phyloP scores from a whole-genome alignment of 2,888 invertebrate genomes.

The Melieria crassipennis region DNA sequence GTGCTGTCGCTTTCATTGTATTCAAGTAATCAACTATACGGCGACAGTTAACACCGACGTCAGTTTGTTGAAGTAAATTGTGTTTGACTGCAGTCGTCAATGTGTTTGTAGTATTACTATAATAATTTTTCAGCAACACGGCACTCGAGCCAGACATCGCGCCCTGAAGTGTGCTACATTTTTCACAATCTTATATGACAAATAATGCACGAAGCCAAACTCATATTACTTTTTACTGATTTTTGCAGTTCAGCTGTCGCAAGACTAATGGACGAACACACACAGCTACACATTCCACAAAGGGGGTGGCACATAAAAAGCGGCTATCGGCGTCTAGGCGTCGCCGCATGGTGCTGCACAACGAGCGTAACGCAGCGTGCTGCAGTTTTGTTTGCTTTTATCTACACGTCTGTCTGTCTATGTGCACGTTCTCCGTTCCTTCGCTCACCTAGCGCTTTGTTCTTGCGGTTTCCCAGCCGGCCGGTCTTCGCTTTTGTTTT shows the following conservation, averaged over 20 bases:
- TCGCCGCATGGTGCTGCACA: no score
- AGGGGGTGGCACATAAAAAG: background rate
- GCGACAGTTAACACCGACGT: no score
- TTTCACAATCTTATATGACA: background rate
- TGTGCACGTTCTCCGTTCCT: background rate
- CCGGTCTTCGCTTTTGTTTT: slow-evolving; percentile 13
- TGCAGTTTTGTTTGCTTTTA: no score
- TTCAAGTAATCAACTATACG: no score
- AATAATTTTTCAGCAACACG: no score
- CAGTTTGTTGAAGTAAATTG: no score
- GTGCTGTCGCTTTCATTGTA: no score
- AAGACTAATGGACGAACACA: background rate
- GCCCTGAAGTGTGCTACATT: slow-evolving; percentile 1
- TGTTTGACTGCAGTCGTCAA: no score
- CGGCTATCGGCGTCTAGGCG: background rate
- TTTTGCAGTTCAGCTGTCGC: background rate
- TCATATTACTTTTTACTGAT: background rate
- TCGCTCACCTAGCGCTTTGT: background rate
- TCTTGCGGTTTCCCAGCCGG: background rate
- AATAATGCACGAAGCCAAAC: no score
- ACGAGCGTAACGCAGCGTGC: no score
- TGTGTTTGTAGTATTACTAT: no score
- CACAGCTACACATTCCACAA: background rate
- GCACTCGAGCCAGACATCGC: background rate
- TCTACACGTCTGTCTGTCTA: background rate